phyloP scores from a whole-genome alignment of 2,113 vertebrate species.

The Stictonetta naevosa region DNA sequence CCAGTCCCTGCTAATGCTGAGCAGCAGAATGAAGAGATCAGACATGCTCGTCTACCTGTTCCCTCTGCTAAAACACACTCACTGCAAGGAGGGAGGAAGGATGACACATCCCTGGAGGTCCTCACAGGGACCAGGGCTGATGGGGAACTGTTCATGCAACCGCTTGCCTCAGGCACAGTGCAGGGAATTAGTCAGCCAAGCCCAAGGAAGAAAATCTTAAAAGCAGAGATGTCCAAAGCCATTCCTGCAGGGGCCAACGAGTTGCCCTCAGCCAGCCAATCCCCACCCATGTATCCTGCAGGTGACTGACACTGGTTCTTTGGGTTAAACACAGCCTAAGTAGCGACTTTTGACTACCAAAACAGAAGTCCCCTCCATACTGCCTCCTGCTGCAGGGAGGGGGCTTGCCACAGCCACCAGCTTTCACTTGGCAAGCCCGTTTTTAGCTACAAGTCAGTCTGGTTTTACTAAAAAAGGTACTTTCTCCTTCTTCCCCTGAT shows the following conservation, averaged over 20 bases:
- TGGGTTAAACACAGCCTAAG: not conserved
- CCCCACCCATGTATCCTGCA: rapidly evolving
- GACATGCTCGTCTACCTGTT: not conserved
- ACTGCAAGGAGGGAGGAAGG: not conserved
- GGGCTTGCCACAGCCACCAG: not conserved
- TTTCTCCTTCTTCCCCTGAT: not conserved
- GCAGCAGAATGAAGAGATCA: not conserved
- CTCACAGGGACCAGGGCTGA: not conserved
- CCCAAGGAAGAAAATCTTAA: not conserved
- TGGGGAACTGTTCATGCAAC: not conserved
- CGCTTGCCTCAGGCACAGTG: not conserved
- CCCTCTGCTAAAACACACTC: not conserved
- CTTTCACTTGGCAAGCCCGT: not conserved
- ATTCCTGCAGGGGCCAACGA: not conserved
- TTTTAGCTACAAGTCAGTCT: not conserved
- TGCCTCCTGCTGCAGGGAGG: not conserved
- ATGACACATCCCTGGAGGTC: not conserved
- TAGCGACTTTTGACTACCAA: not conserved
- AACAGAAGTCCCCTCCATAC: not conserved
- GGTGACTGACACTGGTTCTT: not conserved
- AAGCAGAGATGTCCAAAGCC: not conserved
- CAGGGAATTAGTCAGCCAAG: not conserved
- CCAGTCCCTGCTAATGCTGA: not conserved
- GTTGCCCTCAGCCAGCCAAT: not conserved
- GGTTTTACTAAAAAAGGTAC: not conserved